Percentiles rank a stretch among this genome's conserved stretches.
These are phyloP conservation scores for Pomatorhinus ruficollis DNA, from an alignment of 2,113 vertebrate genomes.

Conservation along the genomic window DNA sequence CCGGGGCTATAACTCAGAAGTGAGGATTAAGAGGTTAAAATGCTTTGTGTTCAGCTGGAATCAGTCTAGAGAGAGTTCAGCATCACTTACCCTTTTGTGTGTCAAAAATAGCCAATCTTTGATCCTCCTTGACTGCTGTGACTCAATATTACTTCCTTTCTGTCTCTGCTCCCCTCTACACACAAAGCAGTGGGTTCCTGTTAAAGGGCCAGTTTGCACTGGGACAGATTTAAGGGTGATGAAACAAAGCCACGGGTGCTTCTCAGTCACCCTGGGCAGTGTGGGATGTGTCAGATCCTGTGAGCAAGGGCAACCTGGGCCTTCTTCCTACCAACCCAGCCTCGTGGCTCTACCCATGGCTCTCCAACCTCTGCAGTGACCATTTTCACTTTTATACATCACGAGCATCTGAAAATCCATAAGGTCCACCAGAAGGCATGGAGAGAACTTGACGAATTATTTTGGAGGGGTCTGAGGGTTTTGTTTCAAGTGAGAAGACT, in stretches of 20 bases:
- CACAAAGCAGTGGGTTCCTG: not conserved
- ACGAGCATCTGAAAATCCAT: not conserved
- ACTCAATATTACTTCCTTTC: not conserved
- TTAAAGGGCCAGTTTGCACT: not conserved
- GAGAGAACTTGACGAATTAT: not conserved
- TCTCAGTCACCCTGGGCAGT: not conserved
- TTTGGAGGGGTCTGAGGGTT: accelerated
- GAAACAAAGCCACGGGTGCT: not conserved
- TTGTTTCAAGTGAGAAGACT: not conserved
- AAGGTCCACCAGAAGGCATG: not conserved
- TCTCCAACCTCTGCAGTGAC: not conserved
- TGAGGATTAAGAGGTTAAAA: not conserved
- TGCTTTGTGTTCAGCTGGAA: not conserved
- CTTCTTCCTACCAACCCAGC: not conserved
- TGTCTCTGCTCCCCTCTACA: not conserved
- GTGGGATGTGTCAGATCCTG: not conserved
- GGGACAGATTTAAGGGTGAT: not conserved
- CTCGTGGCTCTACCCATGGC: not conserved
- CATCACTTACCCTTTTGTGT: slow-evolving; percentile 5
- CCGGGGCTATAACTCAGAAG: not conserved
- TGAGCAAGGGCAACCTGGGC: not conserved
- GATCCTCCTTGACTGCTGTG: not conserved
- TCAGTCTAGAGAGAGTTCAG: not conserved
- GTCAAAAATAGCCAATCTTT: not conserved
- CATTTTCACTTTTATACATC: not conserved